Evolutionary conservation across 2,797 vertebrate genomes (phyloP).

Genomic region (Alcedo quadribrachys): DNA sequence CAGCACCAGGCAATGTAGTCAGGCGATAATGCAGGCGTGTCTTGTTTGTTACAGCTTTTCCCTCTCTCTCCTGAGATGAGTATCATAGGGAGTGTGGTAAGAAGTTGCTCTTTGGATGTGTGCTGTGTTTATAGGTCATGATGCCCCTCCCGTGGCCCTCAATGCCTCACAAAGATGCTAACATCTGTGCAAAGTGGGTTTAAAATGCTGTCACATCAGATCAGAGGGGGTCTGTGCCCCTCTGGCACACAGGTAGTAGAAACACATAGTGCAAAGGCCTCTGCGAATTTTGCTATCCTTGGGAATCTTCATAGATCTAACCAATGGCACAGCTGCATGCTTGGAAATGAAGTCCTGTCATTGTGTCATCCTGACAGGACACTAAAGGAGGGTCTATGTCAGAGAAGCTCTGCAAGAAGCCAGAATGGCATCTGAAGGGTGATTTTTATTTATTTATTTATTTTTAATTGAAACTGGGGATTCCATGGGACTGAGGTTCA

Average conservation of each 20-base stretch:
- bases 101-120: background rate
- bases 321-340: fast-evolving
- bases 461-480: background rate
- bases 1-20: background rate
- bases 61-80: background rate
- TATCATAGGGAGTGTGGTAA: background rate
- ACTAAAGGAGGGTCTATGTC: background rate
- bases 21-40: background rate
- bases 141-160: background rate
- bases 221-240: background rate
- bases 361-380: background rate
- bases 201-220: background rate
- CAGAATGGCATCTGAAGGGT: background rate
- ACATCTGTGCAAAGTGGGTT: background rate
- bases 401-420: background rate
- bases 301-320: background rate
- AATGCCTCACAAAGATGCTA: background rate
- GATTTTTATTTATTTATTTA: background rate
- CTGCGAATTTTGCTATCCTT: background rate
- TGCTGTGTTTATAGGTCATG: background rate
- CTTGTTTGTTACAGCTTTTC: conserved; percentile 11
- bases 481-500: background rate
- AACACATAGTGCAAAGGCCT: background rate
- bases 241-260: background rate
- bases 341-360: background rate